Base-by-base conservation (phyloP, 2,113 vertebrate genomes). In the Xenopus laevis region DNA sequence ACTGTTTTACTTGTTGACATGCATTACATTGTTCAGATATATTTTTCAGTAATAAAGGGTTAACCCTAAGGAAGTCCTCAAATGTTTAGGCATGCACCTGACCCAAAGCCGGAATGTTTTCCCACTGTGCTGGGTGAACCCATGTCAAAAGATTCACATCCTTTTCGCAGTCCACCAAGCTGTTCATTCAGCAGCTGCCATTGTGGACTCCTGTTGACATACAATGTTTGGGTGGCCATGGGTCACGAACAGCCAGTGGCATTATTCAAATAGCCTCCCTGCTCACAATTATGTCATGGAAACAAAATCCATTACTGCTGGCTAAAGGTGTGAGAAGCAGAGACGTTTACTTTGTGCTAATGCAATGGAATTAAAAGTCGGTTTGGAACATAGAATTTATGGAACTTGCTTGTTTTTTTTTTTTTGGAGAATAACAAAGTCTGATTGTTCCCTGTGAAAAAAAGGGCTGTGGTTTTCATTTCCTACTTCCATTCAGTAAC, bases 201-300 rank as follows among this genome's bases (percentile, higher is more conserved):
- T 52, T 30, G 8, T 0, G 1, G 68, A 65, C 64, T 79, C 69
- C 23, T 72, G 72, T 77, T 20, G 52, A 71, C 81, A 21, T 17
- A 1, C 23, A 4, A 71, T 81, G 81, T 60, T 57, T 0, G 1
- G 78, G 72, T 78, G 77, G 82, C 82, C 79, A 72, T 66, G 68
- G 72, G 81, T 81, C 80, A 16, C 23, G 64, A 75, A 45, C 85
- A 90, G 84, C 84, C 79, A 80, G 83, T 79, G 83, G 83, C 86
- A 86, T 80, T 85, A 88, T 87, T 86, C 83, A 83, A 91, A 94
- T 94, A 93, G 88, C 79, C 80, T 83, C 87, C 81, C 86, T 83
- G 73, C 65, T 68, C 79, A 71, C 71, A 79, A 65, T 83, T 84
- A 86, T 79, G 75, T 89, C 88, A 87, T 89, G 86, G 90, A 83